Conservation (phyloP, 2,888 invertebrate species). For the Noctua pronuba region DNA sequence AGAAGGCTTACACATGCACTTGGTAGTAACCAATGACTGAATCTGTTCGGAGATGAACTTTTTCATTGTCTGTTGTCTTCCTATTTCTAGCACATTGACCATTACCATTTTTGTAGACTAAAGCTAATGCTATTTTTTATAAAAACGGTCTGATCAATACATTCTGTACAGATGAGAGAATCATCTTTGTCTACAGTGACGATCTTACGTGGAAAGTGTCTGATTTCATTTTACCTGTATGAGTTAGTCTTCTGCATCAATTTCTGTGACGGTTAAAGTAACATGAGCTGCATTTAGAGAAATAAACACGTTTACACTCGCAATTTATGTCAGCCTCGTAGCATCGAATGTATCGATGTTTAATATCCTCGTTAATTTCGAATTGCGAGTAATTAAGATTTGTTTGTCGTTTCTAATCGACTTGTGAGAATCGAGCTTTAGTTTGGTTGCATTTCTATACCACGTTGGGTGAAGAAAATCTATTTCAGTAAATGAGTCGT, state of each 20-base stretch:
- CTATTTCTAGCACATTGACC: neutral
- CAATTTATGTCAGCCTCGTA: conserved; percentile 51
- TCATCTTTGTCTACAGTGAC: neutral
- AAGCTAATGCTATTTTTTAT: neutral
- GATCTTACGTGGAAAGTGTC: too few species aligned
- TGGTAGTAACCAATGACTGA: neutral
- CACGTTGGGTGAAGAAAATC: neutral
- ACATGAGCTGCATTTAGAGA: conserved; percentile 46
- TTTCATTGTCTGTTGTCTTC: neutral
- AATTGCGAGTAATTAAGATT: conserved; percentile 55
- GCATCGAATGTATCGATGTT: conserved; percentile 48
- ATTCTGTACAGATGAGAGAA: neutral
- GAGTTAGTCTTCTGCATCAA: conserved; percentile 29
- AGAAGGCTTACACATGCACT: conserved; percentile 28
- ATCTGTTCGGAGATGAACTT: neutral
- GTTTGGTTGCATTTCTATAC: conserved; percentile 20
- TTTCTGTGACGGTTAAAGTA: conserved; percentile 20
- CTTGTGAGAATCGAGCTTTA: conserved; percentile 15
- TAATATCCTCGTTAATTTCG: conserved; percentile 48
- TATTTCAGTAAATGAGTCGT: conserved; percentile 9
- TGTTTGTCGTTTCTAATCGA: conserved; percentile 33
- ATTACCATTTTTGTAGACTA: neutral
- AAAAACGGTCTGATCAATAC: neutral
- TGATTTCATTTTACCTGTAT: neutral
- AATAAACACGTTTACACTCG: conserved; percentile 52